These are phyloP conservation scores for Clamator glandarius DNA, from an alignment of 2,797 vertebrate species.

Conservation along the genomic window DNA sequence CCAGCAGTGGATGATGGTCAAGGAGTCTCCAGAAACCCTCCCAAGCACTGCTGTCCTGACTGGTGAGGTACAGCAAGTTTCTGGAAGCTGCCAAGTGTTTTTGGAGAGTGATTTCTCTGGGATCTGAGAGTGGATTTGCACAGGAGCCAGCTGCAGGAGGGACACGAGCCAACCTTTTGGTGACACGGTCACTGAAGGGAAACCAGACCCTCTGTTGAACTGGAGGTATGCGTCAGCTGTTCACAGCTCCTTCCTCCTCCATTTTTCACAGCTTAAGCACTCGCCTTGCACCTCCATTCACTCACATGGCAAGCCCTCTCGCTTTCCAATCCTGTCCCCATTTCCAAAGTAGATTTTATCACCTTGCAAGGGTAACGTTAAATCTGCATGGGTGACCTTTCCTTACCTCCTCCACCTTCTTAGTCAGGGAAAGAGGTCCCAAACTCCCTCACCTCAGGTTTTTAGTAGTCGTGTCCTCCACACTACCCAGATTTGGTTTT, in stretches of 20 bases:
- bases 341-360: neutral
- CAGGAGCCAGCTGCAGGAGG: neutral
- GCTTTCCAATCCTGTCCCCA: neutral
- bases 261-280: conserved; percentile 54
- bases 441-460: neutral
- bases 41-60: fast-evolving
- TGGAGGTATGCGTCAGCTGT: neutral
- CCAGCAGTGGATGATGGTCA: fast-evolving
- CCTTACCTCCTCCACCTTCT: neutral
- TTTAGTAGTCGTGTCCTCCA: fast-evolving
- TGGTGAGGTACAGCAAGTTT: fast-evolving
- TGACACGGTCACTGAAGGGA: neutral
- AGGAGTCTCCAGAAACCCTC: neutral
- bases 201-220: neutral
- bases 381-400: fast-evolving
- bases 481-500: fast-evolving
- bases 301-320: neutral
- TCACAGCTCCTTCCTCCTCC: conserved; percentile 36
- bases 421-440: neutral
- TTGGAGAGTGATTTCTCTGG: fast-evolving
- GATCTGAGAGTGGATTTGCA: fast-evolving
- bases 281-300: neutral
- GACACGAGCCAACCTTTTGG: neutral
- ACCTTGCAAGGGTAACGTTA: neutral
- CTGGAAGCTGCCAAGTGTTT: fast-evolving